Evolutionary conservation across 2,888 invertebrate genomes (phyloP), one percentile per base, ranked within the genome.

Genomic region (Dryocosmus kuriphilus): DNA sequence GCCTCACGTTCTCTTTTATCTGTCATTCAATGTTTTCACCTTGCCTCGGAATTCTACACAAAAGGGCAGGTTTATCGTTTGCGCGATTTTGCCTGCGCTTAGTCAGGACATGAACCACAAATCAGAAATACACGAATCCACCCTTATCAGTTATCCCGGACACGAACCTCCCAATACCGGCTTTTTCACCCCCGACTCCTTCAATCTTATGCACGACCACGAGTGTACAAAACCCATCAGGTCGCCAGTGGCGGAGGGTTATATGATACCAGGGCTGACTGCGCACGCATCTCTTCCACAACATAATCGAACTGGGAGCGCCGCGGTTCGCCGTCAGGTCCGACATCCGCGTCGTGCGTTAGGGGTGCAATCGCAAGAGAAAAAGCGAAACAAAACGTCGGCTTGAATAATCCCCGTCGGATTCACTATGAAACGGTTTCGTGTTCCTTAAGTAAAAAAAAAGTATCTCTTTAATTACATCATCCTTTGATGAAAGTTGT

Each of bases 271-370:
- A 79, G 78, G 81, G 78, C 78, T 77, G 82, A 57, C 38, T 90
- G 91, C 91, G 89, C 81, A 85, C 85, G 86, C 84, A 85, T 86
- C 87, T 82, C 82, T 80, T 82, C 82, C 80, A 86, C 86, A 87
- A 90, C 89, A 89, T 90, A 91, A 91, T 91, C 91, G 91, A 91
- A 90, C 91, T 88, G 90, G 91, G 91, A 91, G 91, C 90, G 90
- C 90, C 90, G 89, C 86, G 89, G 85, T 89, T 88, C 86, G 88
- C 86, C 86, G 89, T 90, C 88, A 87, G 86, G 85, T 41, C 74
- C 80, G 74, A 62, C 77, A 80, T 77, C 76, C 77, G 76, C 80
- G 79, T 38, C 62, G 71, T 78, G 75, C 78, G 80, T 80, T 80
- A 74, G 67, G 77, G 79, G 57, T 57, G 61, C 78, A 76, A 78